Percentiles rank a stretch among this genome's conserved stretches.
Conservation (phyloP, 2,113 vertebrate genomes). For the Ctenomys sociabilis region DNA sequence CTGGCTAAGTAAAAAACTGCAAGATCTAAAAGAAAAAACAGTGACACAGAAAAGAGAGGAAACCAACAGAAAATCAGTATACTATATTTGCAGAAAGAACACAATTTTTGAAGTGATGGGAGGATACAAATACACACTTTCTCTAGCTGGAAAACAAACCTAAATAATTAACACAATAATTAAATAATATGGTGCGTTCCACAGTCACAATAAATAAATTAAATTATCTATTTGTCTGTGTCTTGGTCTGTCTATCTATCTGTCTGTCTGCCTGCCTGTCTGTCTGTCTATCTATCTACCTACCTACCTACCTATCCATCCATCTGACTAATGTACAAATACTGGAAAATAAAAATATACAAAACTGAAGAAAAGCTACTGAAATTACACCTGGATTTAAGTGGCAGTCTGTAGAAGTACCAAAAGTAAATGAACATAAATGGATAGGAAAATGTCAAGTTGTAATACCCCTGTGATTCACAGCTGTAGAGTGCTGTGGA, state of each 20-base stretch:
- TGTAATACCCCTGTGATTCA: neutral
- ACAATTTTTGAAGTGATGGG: neutral
- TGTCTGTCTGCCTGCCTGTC: too few relatives aligned
- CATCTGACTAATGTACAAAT: neutral
- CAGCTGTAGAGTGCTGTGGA: neutral
- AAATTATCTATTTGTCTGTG: neutral
- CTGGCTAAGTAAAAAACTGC: neutral
- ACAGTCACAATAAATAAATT: neutral
- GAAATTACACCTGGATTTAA: neutral
- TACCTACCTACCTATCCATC: neutral
- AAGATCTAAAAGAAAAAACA: neutral
- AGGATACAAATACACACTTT: neutral
- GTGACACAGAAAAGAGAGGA: neutral
- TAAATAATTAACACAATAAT: neutral
- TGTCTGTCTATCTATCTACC: too few relatives aligned
- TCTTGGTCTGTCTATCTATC: neutral
- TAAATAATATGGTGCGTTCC: neutral
- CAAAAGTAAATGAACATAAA: neutral
- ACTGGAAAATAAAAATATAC: neutral
- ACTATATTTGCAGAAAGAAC: neutral
- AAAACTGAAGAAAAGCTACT: neutral
- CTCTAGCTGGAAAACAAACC: rapidly evolving
- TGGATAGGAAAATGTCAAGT: neutral
- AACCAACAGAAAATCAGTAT: neutral
- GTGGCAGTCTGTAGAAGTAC: neutral